Evolutionary conservation across 2,888 invertebrate species (phyloP), one percentile per base, ranked within the genome.

Genomic region (Tolmerus cingulatus): DNA sequence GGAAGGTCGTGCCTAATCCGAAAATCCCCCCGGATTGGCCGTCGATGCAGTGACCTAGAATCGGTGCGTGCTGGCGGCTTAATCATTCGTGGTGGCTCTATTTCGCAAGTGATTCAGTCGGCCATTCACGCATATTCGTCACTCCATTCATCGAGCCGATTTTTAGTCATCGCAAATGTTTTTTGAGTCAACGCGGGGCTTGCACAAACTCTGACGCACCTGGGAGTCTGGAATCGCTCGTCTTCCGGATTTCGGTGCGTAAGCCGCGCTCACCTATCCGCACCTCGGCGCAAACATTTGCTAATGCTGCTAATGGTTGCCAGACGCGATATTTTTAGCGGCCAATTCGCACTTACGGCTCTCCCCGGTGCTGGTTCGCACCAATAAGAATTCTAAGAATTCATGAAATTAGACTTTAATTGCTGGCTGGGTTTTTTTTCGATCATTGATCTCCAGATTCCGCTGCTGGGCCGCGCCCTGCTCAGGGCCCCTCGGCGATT

Each of bases 361-460:
- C 37, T 82, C n/a, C 37, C 66, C n/a, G 12, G 8, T 55, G 34
- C 12, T 82, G 30, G 82, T 57, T 57, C 14, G 34, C 37, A 12
- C 30, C 30, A 43, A 82, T 37, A 55, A 55, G 57, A 55, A 82
- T 30, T n/a, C 19, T 57, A 27, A 16, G 57, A 57, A 78, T 78
- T 78, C 78, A 19, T 40, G 78, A 78, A 78, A 78, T 78, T 40
- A 43, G 19, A 78, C 43, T 43, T 78, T 78, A 23, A 78, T 78
- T 40, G 43, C 43, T 23, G 40, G 78, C 40, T 55, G 57, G 30
- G 16, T 23, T 57, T 34, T 57, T 74, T 43, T 43, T 85, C 85
- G 85, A 85, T 85, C 85, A 74, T 85, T 85, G 85, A 85, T 85
- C 85, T 85, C 85, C 66, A 84, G 66, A 74, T 23, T 34, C 16